Evolutionary conservation across 2,113 vertebrate genomes (phyloP).

Genomic region (Tympanuchus pallidicinctus): DNA sequence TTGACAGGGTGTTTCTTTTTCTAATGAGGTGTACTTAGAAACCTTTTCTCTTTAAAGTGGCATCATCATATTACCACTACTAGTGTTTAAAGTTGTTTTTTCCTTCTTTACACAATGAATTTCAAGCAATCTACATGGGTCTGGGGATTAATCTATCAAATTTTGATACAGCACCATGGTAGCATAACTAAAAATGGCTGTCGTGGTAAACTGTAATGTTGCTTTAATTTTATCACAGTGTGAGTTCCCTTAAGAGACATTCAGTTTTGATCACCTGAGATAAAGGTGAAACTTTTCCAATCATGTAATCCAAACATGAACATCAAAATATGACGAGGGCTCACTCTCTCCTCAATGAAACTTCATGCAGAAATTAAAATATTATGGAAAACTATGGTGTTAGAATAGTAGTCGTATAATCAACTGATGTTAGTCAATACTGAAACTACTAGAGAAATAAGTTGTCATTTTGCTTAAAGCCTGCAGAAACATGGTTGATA

Average conservation of each 20-base stretch:
- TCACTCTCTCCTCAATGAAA: not conserved
- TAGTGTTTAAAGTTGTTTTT: not conserved
- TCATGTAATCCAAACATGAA: not conserved
- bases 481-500: not conserved
- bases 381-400: not conserved
- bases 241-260: not conserved
- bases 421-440: not conserved
- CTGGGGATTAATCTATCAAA: not conserved
- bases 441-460: not conserved
- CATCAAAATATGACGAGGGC: not conserved
- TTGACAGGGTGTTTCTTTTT: not conserved
- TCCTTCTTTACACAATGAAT: not conserved
- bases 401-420: not conserved
- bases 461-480: not conserved
- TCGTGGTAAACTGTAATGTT: not conserved
- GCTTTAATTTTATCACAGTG: not conserved
- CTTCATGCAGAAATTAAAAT: not conserved
- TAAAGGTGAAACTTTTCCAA: not conserved
- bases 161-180: not conserved
- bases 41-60: not conserved
- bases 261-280: not conserved
- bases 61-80: not conserved
- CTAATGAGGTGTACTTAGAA: not conserved
- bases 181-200: not conserved
- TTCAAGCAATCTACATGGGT: not conserved